Percentiles rank a stretch among this genome's conserved stretches.
phyloP scores from a whole-genome alignment of 1,140 invertebrate genomes.

The Lutraria rhynchaena region DNA sequence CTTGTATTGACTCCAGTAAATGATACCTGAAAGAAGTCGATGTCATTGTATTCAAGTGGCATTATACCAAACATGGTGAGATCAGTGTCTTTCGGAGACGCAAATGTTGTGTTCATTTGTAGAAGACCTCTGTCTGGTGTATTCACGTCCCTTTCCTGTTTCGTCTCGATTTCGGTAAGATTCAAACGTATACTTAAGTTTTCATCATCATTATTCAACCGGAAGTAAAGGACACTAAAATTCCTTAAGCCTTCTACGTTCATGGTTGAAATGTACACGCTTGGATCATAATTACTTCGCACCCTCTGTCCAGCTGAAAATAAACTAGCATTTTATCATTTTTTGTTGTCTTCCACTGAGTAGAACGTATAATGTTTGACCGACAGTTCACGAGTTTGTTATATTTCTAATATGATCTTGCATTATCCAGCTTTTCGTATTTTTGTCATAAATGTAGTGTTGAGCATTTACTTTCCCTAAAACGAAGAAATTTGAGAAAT shows the following conservation, averaged over 20 bases:
- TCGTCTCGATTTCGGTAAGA: conserved; percentile 1
- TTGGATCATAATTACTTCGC: background rate
- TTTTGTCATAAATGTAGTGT: no score
- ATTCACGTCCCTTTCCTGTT: background rate
- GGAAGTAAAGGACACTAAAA: conserved; percentile 1
- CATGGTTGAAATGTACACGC: conserved; percentile 2
- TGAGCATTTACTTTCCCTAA: no score
- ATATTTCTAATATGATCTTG: no score
- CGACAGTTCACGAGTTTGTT: no score
- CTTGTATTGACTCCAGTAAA: conserved; percentile 50
- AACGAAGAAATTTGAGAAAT: no score
- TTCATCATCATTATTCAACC: conserved; percentile 31
- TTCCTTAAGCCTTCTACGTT: background rate
- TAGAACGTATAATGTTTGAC: no score
- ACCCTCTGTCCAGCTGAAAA: conserved; percentile 20
- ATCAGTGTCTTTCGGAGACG: conserved; percentile 18
- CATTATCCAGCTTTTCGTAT: no score
- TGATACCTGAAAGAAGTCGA: background rate
- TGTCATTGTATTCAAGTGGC: background rate
- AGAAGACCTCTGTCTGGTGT: background rate
- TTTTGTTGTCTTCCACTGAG: no score
- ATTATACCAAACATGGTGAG: conserved; percentile 17
- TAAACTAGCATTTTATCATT: background rate
- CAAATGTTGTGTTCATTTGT: background rate
- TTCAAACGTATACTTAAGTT: conserved; percentile 28